Evolutionary conservation across 2,888 invertebrate genomes (phyloP), one percentile per base, ranked within the genome.

Genomic region (Nomada ruficornis): DNA sequence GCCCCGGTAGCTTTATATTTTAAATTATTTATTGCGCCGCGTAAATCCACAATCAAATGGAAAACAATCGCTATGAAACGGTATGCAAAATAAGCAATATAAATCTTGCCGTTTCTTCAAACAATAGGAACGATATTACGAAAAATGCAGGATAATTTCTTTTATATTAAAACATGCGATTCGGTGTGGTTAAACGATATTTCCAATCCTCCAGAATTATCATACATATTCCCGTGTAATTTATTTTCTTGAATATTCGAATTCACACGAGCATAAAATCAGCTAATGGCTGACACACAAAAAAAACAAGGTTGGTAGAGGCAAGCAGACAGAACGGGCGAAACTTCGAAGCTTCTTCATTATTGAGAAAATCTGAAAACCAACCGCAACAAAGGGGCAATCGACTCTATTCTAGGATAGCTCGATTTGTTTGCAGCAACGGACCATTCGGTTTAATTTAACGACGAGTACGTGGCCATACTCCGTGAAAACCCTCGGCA

Each of bases 391-490:
- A 87, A 88, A 83, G 86, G 79, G 85, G 83, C 86, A 88, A 86
- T 87, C 86, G 85, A 80, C 82, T 78, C 82, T 83, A 68, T 80
- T 85, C 77, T 79, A 60, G 65, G 63, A 54, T 55, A 72, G 75
- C 75, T 83, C 82, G 84, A 90, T 90, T 88, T 90, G 89, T 89
- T 90, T 90, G 86, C 87, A 79, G 82, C 64, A 80, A 74, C 80
- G 84, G 73, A 87, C 80, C 70, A 82, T 89, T 90, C 84, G 83
- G 87, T 86, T 91, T 90, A 89, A 91, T 90, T 88, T 90, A 89
- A 90, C 89, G 87, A 87, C 82, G 84, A 72, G 78, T 86, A 89
- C 84, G 87, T 86, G 86, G 81, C 77, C 73, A 82, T 85, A 77
- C 80, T 85, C 82, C 72, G 70, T 86, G 85, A 84, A 80, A 80